phyloP scores from a whole-genome alignment of 2,113 vertebrate species.

The Caranx melampygus region DNA sequence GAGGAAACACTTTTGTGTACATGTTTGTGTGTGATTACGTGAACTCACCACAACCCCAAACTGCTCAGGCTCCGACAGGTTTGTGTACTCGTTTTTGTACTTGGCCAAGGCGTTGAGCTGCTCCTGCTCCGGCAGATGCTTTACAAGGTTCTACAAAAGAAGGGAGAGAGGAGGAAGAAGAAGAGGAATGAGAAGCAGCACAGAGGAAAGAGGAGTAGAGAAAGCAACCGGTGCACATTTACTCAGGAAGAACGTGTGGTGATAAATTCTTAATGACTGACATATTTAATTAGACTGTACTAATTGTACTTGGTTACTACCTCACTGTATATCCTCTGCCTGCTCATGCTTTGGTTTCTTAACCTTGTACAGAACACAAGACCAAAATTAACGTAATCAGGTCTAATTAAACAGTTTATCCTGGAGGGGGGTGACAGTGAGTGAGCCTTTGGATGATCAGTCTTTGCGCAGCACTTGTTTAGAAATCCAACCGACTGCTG shows the following conservation, averaged over 20 bases:
- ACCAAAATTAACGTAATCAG: not conserved
- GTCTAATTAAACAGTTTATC: not conserved
- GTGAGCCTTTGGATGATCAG: not conserved
- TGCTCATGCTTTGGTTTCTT: not conserved
- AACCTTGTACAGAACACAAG: not conserved
- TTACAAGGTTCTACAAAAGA: constrained; percentile 85
- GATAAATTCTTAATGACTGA: not conserved
- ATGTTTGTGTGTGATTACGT: not conserved
- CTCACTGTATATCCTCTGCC: not conserved
- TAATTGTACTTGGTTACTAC: not conserved
- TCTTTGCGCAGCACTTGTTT: not conserved
- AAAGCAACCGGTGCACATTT: not conserved
- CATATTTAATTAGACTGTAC: not conserved
- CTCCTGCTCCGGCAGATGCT: constrained; percentile 94
- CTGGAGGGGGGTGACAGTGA: not conserved
- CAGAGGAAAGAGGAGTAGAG: not conserved
- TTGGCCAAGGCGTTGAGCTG: constrained; percentile 90
- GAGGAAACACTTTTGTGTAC: constrained; percentile 1
- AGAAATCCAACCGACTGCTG: constrained; percentile 21
- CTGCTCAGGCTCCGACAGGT: constrained; percentile 95
- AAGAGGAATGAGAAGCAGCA: not conserved
- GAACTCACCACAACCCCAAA: constrained; percentile 95
- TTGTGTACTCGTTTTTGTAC: constrained; percentile 88
- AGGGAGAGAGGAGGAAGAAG: constrained; percentile 16
- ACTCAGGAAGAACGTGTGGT: not conserved